Base-by-base conservation (phyloP, 2,888 invertebrate species). In the Torymus texanus region DNA sequence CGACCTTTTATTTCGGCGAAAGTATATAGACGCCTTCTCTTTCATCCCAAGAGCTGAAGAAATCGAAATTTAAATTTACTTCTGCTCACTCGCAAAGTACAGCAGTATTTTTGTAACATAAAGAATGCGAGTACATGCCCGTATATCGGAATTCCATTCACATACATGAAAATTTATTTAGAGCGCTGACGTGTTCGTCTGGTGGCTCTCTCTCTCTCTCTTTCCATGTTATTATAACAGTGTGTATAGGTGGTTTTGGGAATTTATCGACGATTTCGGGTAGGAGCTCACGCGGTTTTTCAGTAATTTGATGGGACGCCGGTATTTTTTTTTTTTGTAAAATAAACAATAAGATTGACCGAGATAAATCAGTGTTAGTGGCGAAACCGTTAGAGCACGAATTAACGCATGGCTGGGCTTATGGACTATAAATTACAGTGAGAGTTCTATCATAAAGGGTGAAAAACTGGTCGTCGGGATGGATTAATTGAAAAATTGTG, bases 121-220 rank as follows among this genome's bases (percentile, higher is more conserved):
- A 41, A 41, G 41, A 8, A 41, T 8, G 41, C 8, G 8, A 41
- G 41, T 41, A 8, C 41, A 8, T 1, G 41, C 8, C 41, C 8
- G 41, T 8, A 41, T 41, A 62, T 58, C n/a, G 61, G 12, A 18
- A 72, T 50, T 53, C 53, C 24, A 51, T 72, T 72, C 16, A 24
- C 24, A 29, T 24, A n/a, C 18, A 21, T 24, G 24, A 53, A 61
- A 70, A 59, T 16, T 70, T 59, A 51, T 62, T 72, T 50, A 41
- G 21, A 72, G 62, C 12, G 12, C 10, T 61, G 61, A 72, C 61
- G 53, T 61, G 59, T 59, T 41, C 8, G 59, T 41, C 14, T 58
- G 16, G 50, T 58, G 59, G n/a, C n/a, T n/a, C n/a, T 63, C 29
- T 29, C 29, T 29, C 29, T 29, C 29, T 29, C 2, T 4, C 29